Evolutionary conservation across 2,797 vertebrate species (phyloP).

Genomic region (Xiphophorus birchmanni): DNA sequence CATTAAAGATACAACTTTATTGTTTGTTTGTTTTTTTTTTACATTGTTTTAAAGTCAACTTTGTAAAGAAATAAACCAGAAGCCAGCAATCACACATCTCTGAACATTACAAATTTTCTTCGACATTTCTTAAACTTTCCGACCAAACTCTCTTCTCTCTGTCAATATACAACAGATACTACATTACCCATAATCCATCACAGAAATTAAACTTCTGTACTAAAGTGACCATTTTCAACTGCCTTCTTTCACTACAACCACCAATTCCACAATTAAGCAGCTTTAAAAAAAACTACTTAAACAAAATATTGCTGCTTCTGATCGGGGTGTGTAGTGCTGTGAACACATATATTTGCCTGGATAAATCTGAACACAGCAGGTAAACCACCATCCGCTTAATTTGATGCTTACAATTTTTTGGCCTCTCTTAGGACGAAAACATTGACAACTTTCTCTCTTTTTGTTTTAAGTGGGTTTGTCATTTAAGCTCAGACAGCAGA

Average conservation of each 20-base stretch:
- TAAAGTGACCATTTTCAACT: conserved; percentile 33
- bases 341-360: conserved; percentile 8
- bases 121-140: conserved; percentile 20
- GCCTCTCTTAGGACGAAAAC: conserved; percentile 30
- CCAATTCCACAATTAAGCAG: conserved; percentile 25
- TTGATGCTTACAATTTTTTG: conserved; percentile 8
- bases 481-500: conserved; percentile 33
- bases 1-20: background rate
- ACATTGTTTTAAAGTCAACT: background rate
- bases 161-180: conserved; percentile 4
- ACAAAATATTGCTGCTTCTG: conserved; percentile 52
- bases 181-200: conserved; percentile 20
- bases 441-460: background rate
- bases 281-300: conserved; percentile 35
- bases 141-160: conserved; percentile 14
- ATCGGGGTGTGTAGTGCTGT: conserved; percentile 18
- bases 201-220: conserved; percentile 22
- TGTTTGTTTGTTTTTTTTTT: background rate
- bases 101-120: conserved; percentile 62
- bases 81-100: conserved; percentile 50
- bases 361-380: conserved; percentile 25
- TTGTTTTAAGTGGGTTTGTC: conserved; percentile 20
- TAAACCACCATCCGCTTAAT: conserved; percentile 12
- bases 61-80: conserved; percentile 14
- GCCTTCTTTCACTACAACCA: conserved; percentile 29